A percentile compares a stretch with the other conserved stretches of the same genome.
Evolutionary conservation across 2,888 invertebrate genomes (phyloP).

Genomic region (Callosobruchus maculatus): DNA sequence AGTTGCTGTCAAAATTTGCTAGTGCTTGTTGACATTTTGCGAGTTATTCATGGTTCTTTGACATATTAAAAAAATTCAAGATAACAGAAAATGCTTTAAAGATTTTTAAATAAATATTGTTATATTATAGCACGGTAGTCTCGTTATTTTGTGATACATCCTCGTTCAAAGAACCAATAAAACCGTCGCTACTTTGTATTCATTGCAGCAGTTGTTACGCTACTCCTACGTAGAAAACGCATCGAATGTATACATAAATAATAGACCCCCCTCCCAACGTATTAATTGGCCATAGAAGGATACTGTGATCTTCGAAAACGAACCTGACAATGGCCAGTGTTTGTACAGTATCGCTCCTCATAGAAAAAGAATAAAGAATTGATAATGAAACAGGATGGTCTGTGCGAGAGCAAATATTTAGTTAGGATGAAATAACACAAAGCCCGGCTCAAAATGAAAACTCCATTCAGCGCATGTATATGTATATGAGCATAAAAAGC

Average conservation of each 20-base stretch:
- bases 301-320: background rate
- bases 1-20: too few species aligned
- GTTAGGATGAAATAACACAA: slow-evolving; percentile 21
- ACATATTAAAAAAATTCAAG: too few species aligned
- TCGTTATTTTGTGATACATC: too few species aligned
- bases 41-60: too few species aligned
- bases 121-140: too few species aligned
- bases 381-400: slow-evolving; percentile 21
- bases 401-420: slow-evolving; percentile 31
- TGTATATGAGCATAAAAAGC: slow-evolving; percentile 36
- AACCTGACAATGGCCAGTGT: background rate
- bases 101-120: too few species aligned
- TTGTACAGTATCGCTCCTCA: background rate
- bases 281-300: background rate
- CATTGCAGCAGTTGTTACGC: background rate
- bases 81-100: too few species aligned
- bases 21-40: too few species aligned
- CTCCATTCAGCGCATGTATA: background rate
- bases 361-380: background rate
- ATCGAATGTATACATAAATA: background rate
- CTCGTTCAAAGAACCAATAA: slow-evolving; percentile 39
- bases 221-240: background rate
- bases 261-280: background rate
- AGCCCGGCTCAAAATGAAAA: background rate
- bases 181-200: slow-evolving; percentile 12